Evolutionary conservation across 2,888 invertebrate species (phyloP), one percentile per base, ranked within the genome.

Genomic region (Rhingia campestris): DNA sequence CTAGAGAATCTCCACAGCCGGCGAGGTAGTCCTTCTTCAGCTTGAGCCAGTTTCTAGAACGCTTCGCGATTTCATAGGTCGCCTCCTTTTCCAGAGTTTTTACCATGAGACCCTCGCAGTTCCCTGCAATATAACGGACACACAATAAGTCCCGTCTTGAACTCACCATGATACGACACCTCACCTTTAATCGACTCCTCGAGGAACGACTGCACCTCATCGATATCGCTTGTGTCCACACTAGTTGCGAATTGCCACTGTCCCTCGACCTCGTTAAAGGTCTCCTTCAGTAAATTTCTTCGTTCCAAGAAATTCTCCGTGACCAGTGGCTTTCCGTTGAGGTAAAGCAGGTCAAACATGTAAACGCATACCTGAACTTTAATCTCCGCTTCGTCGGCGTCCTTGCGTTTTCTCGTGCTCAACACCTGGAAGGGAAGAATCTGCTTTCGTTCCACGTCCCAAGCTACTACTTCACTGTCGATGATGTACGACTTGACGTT

Each of bases 71-170:
- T 93, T 99, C 99, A 91, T 99, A 99, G 0, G 96, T 96, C 0
- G 99, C 97, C 88, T 96, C 95, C 4, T 91, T 91, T 87, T 95
- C 94, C 63, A 99, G 92, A 0, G 98, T 97, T 93, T 99, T 99
- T 6, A 99, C 97, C 99, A 99, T 99, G 73, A 99, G 93, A 0
- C 99, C 99, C 93, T 99, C 99, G 92, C 99, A 99, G 89, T 98
- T 98, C 67, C 96, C 98, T 90, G 7, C 10, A 12, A 45, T 6
- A 45, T 43, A 12, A 45, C 12, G 12, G 6, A 45, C 3, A 12
- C 22, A 22, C 22, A 22, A 22, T 22, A 22, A 22, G 22, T 2
- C 2, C 22, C 22, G 22, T 22, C 22, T 22, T 22, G 2, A 22
- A 22, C 1, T 22, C 1, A 22, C 1, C 22, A 22, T 22, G 2